These are phyloP conservation scores for Notamacropus eugenii DNA, from an alignment of 2,797 vertebrate species.

Conservation along the genomic window DNA sequence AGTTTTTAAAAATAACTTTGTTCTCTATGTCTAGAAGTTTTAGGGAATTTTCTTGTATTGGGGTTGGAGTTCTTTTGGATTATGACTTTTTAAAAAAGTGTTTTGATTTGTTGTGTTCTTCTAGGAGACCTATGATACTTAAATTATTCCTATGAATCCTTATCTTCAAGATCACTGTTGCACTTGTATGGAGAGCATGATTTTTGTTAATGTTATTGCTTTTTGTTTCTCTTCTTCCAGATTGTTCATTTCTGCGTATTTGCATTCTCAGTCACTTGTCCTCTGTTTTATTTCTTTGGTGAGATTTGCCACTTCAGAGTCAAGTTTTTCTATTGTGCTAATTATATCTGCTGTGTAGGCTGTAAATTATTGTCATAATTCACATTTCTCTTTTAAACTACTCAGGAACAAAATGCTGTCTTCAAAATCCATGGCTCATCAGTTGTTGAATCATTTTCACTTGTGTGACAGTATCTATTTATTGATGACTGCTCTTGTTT, in stretches of 20 bases:
- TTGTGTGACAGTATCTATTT: neutral
- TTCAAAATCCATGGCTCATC: neutral
- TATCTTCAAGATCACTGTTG: neutral
- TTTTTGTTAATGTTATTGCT: neutral
- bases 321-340: neutral
- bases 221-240: neutral
- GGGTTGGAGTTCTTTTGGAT: neutral
- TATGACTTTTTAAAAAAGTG: neutral
- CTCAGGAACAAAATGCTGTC: neutral
- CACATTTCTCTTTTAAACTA: neutral
- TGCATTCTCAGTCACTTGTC: neutral
- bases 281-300: neutral
- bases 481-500: neutral
- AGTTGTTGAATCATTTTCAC: neutral
- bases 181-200: neutral
- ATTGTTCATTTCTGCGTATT: neutral
- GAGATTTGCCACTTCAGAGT: neutral
- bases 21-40: neutral
- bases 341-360: neutral
- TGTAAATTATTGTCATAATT: neutral
- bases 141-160: neutral
- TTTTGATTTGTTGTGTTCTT: neutral
- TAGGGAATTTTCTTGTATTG: neutral
- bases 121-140: too few relatives aligned
- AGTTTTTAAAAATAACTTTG: neutral